Conservation (phyloP, 2,113 vertebrate species). For the Percopsis transmontana region DNA sequence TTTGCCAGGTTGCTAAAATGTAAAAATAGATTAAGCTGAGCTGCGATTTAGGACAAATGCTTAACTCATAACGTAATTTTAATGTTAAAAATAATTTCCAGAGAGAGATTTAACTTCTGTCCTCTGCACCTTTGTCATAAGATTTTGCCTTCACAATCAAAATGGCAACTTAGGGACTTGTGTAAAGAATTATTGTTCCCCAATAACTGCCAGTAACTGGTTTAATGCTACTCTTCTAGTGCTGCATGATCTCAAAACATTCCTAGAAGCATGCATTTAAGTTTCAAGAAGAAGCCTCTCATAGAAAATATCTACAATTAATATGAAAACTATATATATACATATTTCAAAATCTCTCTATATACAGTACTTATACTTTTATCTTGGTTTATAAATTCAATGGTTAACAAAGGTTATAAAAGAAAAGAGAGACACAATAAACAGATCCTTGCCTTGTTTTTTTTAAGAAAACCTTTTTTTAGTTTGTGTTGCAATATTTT, state of each 20-base stretch:
- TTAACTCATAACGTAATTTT: constrained; percentile 34
- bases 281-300: constrained; percentile 56
- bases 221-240: constrained; percentile 59
- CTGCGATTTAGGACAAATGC: constrained; percentile 42
- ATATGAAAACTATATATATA: constrained; percentile 44
- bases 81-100: constrained; percentile 49
- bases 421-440: constrained; percentile 47
- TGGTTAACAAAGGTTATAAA: constrained; percentile 41
- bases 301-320: constrained; percentile 50
- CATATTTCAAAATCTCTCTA: constrained; percentile 62
- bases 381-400: constrained; percentile 37
- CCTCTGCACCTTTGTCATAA: constrained; percentile 47
- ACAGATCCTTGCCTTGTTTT: constrained; percentile 52
- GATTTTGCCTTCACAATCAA: constrained; percentile 47
- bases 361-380: constrained; percentile 38
- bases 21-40: constrained; percentile 38
- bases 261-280: constrained; percentile 75
- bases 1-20: constrained; percentile 38
- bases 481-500: constrained; percentile 46
- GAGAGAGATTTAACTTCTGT: constrained; percentile 30
- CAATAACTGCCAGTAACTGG: constrained; percentile 61
- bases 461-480: constrained; percentile 15
- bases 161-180: constrained; percentile 48
- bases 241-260: constrained; percentile 77
- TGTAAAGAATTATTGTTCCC: constrained; percentile 58